These are phyloP conservation scores for Cervus canadensis DNA, from an alignment of 2,113 vertebrate genomes.

Conservation along the genomic window DNA sequence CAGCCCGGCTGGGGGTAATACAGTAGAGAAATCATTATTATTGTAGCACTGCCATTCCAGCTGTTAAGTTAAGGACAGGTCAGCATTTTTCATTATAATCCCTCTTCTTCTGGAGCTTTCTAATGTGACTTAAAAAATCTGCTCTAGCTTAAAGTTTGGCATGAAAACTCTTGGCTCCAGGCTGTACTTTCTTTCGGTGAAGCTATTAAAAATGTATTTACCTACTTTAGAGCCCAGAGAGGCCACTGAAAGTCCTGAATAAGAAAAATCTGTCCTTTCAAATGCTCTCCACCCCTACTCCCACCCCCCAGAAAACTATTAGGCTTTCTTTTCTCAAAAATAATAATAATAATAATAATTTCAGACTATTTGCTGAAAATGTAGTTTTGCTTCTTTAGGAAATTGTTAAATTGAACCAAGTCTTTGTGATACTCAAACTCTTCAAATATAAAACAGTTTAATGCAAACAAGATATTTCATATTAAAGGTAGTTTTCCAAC, in stretches of 20 bases:
- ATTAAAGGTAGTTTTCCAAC: background rate
- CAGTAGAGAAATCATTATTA: background rate
- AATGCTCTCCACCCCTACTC: background rate
- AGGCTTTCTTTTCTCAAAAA: background rate
- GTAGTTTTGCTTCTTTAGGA: background rate
- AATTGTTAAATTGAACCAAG: background rate
- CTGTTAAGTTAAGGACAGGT: slow-evolving; percentile 16
- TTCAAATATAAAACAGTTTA: background rate
- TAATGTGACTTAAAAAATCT: slow-evolving; percentile 40
- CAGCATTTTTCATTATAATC: slow-evolving; percentile 15
- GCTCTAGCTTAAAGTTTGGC: slow-evolving; percentile 41
- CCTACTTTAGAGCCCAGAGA: slow-evolving; percentile 17
- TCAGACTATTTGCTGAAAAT: background rate
- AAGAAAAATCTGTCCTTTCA: slow-evolving; percentile 43
- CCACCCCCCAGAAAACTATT: background rate
- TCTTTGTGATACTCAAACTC: background rate
- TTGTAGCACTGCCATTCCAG: background rate
- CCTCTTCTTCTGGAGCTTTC: background rate
- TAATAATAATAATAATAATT: background rate
- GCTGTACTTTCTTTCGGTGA: slow-evolving; percentile 25
- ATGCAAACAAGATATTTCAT: background rate
- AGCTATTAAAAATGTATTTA: slow-evolving; percentile 37
- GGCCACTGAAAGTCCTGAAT: background rate
- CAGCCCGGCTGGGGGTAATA: background rate
- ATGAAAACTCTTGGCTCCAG: slow-evolving; percentile 36